Conservation (phyloP, 2,888 invertebrate genomes). For the Tachystola acroxantha region DNA sequence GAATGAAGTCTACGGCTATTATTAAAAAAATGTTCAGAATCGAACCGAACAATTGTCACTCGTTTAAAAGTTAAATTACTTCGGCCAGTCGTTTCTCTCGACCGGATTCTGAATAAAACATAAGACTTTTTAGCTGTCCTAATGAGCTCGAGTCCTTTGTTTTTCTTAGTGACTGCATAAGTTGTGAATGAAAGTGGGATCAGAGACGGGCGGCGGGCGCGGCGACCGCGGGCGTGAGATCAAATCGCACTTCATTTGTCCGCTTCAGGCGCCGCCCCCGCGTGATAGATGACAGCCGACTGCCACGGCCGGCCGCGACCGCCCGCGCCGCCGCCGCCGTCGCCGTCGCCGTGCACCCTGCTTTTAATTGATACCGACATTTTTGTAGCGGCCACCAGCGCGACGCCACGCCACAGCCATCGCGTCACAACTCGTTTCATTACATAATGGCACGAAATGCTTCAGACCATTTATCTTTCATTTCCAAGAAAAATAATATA, state of each 20-base stretch:
- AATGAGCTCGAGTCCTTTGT: conserved; percentile 63
- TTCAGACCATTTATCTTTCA: conserved; percentile 26
- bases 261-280: conserved; percentile 50
- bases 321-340: conserved; percentile 7
- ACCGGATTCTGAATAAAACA: conserved; percentile 67
- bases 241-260: conserved; percentile 76
- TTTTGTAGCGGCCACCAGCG: conserved; percentile 43
- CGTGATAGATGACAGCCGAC: conserved; percentile 61
- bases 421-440: conserved; percentile 33
- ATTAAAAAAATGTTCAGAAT: conserved; percentile 45
- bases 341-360: conserved; percentile 27
- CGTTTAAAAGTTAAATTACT: conserved; percentile 72
- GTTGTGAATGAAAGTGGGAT: conserved; percentile 40
- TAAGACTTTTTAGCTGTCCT: conserved; percentile 61
- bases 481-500: conserved; percentile 28
- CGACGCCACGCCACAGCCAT: conserved; percentile 13
- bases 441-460: conserved; percentile 33
- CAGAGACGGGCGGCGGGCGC: conserved; percentile 12
- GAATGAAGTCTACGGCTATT: conserved; percentile 36
- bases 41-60: conserved; percentile 60
- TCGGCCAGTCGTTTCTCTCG: conserved; percentile 54
- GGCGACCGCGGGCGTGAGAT: conserved; percentile 50
- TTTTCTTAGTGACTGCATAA: conserved; percentile 54
- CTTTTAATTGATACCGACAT: conserved; percentile 72
- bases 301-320: conserved; percentile 34